Evolutionary conservation across 2,113 vertebrate genomes (phyloP), one percentile per base, ranked within the genome.

Genomic region (Myotis lucifugus): DNA sequence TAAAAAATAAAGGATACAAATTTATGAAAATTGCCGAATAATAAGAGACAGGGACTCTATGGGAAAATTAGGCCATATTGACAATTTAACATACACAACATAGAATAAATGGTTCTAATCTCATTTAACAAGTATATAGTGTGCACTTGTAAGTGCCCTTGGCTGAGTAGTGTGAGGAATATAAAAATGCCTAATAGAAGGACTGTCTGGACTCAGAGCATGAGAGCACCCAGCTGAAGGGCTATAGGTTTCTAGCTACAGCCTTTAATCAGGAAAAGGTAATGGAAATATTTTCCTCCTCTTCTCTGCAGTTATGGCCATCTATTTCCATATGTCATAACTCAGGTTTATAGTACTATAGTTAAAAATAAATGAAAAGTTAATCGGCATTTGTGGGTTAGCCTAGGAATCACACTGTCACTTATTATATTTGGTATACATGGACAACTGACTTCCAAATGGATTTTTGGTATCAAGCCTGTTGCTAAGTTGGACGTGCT

Each of bases 321-420:
- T 29, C 1, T 42, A 50, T 32, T 90, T 82, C 50, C 56, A 89
- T 54, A 82, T 32, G 34, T 95, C 50, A 37, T 66, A 59, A 56
- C 19, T 52, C 27, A 46, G 37, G 9, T 15, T 94, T 12, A 84
- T 11, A 78, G 72, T 56, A 29, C 42, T 42, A 69, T 3, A 69
- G n/a, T 70, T 82, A 52, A 91, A 91, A 79, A 86, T 48, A 48
- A 77, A 76, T 40, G n/a, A 50, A 32, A 95, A 86, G 88, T 56
- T 61, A 77, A 86, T 89, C 6, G 70, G 61, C 37, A 82, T 69
- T 77, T 82, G 61, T 32, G 29, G 25, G 25, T 25, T 88, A 50
- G 59, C 40, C 25, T 18, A 64, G 59, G 52, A 70, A 48, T 67
- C 42, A 82, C 76, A 81, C 5, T 61, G 32, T 11, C 14, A 78